A percentile compares a stretch with the other conserved stretches of the same genome.
phyloP scores from a whole-genome alignment of 2,888 invertebrate genomes.

The Arrhopalites spinosus region DNA sequence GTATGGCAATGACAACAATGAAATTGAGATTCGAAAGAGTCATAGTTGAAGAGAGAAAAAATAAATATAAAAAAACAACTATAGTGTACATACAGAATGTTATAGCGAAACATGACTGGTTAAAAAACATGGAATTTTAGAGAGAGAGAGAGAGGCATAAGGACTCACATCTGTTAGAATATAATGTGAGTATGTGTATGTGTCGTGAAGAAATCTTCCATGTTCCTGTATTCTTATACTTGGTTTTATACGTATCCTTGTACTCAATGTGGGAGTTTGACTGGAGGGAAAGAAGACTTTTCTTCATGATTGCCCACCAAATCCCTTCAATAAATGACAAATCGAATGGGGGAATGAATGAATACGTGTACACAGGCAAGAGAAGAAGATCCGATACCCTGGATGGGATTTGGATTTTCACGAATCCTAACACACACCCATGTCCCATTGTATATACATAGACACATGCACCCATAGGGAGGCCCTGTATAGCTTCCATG shows the following conservation, averaged over 20 bases:
- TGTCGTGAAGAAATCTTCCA: too few species aligned
- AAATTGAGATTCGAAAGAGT: too few species aligned
- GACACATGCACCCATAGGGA: background rate
- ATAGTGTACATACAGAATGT: background rate
- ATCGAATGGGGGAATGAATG: constrained; percentile 50
- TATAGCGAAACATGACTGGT: background rate
- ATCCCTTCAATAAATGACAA: constrained; percentile 56
- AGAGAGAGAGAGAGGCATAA: background rate
- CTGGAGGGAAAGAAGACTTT: constrained; percentile 39
- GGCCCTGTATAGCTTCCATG: too few species aligned
- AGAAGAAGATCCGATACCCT: constrained; percentile 32
- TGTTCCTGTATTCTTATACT: too few species aligned
- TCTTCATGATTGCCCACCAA: constrained; percentile 52
- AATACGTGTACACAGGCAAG: constrained; percentile 27
- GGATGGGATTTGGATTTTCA: constrained; percentile 36
- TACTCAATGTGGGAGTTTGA: constrained; percentile 3
- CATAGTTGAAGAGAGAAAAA: background rate
- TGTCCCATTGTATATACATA: background rate
- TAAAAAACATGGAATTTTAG: background rate
- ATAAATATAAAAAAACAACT: background rate
- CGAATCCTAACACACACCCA: constrained; percentile 11
- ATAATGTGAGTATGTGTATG: background rate
- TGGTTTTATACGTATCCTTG: background rate
- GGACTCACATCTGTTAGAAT: background rate
- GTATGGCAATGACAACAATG: too few species aligned